Conservation (phyloP, 2,888 invertebrate species). For the Apamea sordens region DNA sequence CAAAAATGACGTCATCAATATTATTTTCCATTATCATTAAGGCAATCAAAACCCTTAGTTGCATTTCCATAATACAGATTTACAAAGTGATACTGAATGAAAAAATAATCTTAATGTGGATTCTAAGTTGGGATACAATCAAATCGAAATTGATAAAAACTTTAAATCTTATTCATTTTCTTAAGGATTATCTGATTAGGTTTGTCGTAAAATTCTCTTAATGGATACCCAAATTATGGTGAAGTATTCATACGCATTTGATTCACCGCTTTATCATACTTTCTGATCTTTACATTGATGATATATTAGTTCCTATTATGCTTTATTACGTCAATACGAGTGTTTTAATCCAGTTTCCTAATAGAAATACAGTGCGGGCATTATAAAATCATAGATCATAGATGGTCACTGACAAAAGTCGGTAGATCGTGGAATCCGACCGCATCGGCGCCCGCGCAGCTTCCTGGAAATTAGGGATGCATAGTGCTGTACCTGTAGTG, state of each 20-base stretch:
- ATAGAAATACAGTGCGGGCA: conserved; percentile 55
- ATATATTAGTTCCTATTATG: conserved; percentile 6
- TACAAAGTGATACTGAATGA: background rate
- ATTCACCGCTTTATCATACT: background rate
- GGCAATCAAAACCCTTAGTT: background rate
- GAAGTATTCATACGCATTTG: background rate
- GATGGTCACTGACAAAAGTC: conserved; percentile 84
- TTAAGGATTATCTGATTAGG: too few relatives aligned
- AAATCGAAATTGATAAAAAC: background rate
- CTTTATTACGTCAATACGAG: conserved; percentile 4
- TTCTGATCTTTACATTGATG: background rate
- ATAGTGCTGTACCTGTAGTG: conserved; percentile 72
- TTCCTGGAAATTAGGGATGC: conserved; percentile 89
- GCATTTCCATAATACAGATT: background rate
- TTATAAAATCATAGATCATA: conserved; percentile 69
- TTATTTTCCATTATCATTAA: background rate
- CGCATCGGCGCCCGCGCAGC: conserved; percentile 86
- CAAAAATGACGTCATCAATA: conserved; percentile 6
- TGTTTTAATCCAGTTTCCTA: conserved; percentile 43
- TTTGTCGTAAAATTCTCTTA: background rate
- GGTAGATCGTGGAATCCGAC: conserved; percentile 88
- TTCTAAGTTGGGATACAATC: background rate
- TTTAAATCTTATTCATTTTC: background rate
- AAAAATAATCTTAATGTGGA: conserved; percentile 8
- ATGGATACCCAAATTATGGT: background rate